Evolutionary conservation across 2,888 invertebrate species (phyloP).

Genomic region (Papilio gigon): DNA sequence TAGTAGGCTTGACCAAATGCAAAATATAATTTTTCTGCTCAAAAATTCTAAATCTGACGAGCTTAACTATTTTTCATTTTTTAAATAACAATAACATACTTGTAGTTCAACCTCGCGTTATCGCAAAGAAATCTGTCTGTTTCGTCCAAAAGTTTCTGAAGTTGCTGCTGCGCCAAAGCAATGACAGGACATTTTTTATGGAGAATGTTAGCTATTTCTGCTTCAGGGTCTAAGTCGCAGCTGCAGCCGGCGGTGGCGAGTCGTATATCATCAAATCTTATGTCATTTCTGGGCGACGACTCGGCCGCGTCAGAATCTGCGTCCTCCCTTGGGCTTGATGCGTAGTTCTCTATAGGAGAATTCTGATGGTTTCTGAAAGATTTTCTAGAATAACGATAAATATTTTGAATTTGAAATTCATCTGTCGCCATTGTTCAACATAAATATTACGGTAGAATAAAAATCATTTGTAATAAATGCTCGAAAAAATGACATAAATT

Average conservation of each 20-base stretch:
- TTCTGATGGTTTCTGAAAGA: constrained; percentile 63
- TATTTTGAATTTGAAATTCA: constrained; percentile 68
- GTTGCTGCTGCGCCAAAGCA: constrained; percentile 69
- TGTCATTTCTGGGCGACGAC: constrained; percentile 48
- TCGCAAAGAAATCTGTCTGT: constrained; percentile 66
- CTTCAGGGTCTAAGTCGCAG: constrained; percentile 64
- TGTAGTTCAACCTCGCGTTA: constrained; percentile 62
- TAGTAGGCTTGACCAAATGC: too few species aligned
- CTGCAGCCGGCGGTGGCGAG: constrained; percentile 56
- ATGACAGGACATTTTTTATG: constrained; percentile 76
- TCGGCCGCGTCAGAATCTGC: constrained; percentile 44
- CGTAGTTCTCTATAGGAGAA: constrained; percentile 52
- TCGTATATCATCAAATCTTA: constrained; percentile 41
- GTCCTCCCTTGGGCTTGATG: constrained; percentile 51
- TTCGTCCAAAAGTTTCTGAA: constrained; percentile 67
- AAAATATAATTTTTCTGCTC: too few species aligned
- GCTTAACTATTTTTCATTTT: not conserved
- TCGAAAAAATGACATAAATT: constrained; percentile 10
- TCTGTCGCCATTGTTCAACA: constrained; percentile 59
- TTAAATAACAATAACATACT: constrained; percentile 52
- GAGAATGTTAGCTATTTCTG: constrained; percentile 67
- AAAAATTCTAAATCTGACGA: not conserved
- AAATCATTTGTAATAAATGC: not conserved
- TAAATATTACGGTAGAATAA: constrained; percentile 19
- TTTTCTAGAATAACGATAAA: constrained; percentile 69